These are phyloP conservation scores for Hemibagrus wyckioides DNA, from an alignment of 2,113 vertebrate species.

Conservation along the genomic window DNA sequence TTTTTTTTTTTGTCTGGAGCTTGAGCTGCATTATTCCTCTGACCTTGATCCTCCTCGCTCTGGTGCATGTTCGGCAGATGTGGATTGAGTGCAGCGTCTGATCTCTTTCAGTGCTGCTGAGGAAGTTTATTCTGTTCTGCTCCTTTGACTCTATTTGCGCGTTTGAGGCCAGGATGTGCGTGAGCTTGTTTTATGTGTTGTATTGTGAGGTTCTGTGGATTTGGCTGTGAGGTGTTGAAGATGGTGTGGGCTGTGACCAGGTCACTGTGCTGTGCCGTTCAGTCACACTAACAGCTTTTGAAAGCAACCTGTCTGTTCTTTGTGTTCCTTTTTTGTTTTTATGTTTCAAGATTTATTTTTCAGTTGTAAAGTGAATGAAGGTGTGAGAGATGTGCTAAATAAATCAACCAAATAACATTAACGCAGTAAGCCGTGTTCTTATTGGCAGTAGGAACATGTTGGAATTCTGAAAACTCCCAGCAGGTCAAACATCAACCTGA, in stretches of 20 bases:
- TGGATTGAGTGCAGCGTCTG: background rate
- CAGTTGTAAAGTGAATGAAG: background rate
- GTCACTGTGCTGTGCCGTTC: background rate
- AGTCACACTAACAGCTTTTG: background rate
- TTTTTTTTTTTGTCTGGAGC: background rate
- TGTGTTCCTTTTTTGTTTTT: background rate
- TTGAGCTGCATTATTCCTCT: background rate
- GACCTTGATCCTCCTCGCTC: background rate
- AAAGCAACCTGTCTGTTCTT: background rate
- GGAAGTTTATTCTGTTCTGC: background rate
- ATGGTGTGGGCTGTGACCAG: background rate
- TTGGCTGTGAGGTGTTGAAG: background rate
- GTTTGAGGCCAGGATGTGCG: background rate
- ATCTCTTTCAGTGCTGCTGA: background rate
- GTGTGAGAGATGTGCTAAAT: background rate
- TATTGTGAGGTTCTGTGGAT: no score
- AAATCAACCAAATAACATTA: background rate
- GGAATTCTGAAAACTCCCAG: slow-evolving; percentile 7
- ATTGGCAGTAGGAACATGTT: background rate
- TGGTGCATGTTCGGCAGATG: background rate
- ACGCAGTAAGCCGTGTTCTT: background rate
- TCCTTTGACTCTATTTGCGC: background rate
- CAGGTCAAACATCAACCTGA: background rate
- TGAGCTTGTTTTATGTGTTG: background rate
- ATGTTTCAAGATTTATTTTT: background rate